phyloP scores from a whole-genome alignment of 2,113 vertebrate species.

The Ancistrus triradiatus region DNA sequence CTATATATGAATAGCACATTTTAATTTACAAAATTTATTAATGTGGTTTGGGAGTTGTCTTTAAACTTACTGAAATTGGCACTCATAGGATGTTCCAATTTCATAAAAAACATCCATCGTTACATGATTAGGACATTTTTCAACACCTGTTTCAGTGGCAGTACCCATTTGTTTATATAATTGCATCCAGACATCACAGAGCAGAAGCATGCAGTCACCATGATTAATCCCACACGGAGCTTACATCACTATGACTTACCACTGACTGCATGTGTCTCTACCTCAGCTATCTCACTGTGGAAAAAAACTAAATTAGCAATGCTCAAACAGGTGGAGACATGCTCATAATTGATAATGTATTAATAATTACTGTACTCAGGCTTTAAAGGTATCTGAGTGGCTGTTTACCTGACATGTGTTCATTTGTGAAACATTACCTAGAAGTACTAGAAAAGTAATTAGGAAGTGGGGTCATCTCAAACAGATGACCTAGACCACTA shows the following conservation, averaged over 20 bases:
- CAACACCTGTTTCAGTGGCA: constrained; percentile 45
- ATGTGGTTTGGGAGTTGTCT: no score
- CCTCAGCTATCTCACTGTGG: background rate
- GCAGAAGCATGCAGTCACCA: constrained; percentile 28
- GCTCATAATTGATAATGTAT: background rate
- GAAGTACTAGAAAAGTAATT: constrained; percentile 9
- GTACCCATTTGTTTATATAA: constrained; percentile 31
- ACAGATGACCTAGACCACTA: constrained; percentile 39
- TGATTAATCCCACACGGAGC: background rate
- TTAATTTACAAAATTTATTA: no score
- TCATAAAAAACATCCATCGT: constrained; percentile 41
- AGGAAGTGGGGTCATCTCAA: constrained; percentile 14
- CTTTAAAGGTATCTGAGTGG: no score
- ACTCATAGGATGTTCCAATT: constrained; percentile 29
- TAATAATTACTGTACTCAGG: no score
- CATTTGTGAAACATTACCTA: constrained; percentile 9
- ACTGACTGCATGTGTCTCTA: no score
- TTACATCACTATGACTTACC: no score
- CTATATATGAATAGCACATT: no score
- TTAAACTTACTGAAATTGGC: no score
- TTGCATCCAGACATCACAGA: constrained; percentile 36
- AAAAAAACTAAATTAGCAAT: no score
- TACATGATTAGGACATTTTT: constrained; percentile 43
- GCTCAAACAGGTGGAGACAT: background rate
- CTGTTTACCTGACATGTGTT: background rate